Percentiles rank a stretch among this genome's conserved stretches.
phyloP scores from a whole-genome alignment of 1,140 invertebrate genomes.

The Ericerus pela region DNA sequence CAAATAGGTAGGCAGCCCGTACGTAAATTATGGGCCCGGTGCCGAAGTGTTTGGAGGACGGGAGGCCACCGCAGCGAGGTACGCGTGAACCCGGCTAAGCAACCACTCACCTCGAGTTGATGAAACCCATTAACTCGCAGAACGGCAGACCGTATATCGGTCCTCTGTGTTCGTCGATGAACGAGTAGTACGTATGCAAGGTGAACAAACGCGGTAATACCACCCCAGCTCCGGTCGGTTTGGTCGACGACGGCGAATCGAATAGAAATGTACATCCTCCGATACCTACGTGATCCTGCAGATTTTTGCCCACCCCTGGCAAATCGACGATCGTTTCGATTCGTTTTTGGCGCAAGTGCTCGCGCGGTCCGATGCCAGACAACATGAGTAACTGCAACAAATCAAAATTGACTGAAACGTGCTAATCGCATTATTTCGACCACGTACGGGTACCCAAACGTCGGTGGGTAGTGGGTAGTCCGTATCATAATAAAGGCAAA shows the following conservation, averaged over 20 bases:
- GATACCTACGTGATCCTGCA: slow-evolving; percentile 61
- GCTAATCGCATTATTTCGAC: too few species aligned
- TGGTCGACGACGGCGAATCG: slow-evolving; percentile 33
- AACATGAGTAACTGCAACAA: slow-evolving; percentile 51
- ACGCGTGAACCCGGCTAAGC: too few species aligned
- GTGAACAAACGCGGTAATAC: slow-evolving; percentile 41
- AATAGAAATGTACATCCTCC: slow-evolving; percentile 42
- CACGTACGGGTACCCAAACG: too few species aligned
- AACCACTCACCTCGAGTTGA: slow-evolving; percentile 48
- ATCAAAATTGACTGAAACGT: too few species aligned
- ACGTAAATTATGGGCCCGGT: too few species aligned
- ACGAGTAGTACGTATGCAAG: slow-evolving; percentile 36
- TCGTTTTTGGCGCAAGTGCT: slow-evolving; percentile 38
- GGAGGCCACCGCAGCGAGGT: too few species aligned
- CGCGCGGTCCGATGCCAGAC: slow-evolving; percentile 51
- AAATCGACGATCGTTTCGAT: slow-evolving; percentile 40
- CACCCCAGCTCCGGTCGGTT: slow-evolving; percentile 37
- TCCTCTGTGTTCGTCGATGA: slow-evolving; percentile 39
- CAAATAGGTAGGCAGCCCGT: too few species aligned
- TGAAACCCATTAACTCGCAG: slow-evolving; percentile 58
- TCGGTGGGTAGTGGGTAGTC: too few species aligned
- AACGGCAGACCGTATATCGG: slow-evolving; percentile 48
- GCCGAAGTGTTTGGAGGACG: too few species aligned
- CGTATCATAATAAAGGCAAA: too few species aligned
- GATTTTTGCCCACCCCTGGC: slow-evolving; percentile 62